Evolutionary conservation across 2,797 vertebrate species (phyloP), one percentile per base, ranked within the genome.

Genomic region (Geotrypetes seraphini): DNA sequence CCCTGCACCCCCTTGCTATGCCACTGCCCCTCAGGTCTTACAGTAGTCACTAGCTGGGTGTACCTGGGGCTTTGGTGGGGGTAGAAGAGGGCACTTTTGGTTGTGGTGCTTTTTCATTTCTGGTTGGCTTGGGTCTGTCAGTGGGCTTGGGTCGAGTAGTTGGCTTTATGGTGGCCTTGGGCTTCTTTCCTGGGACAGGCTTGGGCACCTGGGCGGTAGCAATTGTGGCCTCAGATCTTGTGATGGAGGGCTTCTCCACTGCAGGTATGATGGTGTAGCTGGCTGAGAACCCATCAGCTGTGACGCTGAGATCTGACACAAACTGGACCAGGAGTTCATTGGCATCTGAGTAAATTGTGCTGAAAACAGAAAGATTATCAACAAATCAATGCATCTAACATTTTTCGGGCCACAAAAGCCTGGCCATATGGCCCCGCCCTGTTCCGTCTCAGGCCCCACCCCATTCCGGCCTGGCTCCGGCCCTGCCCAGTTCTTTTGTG

Each of bases 251-350:
- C 10, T 16, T 43, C 12, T 20, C 40, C 3, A 4, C 40, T 4
- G 2, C 28, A 1, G 51, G 39, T 21, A 47, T 26, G 7, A 63
- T 82, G 37, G 45, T 75, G 21, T 92, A 93, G 12, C 55, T 43
- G 11, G 84, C 88, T 1, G 87, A 57, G 60, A 95, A 95, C 22
- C 91, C 90, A 4, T 93, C 90, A 0, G 78, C 86, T 0, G 87
- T 88, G 47, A 92, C 85, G 2, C 90, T 95, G 44, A 84, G 83
- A 57, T 95, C 91, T 0, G 91, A 95, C 31, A 93, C 89, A 12
- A 95, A 95, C 63, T 93, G 90, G n/a, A 95, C 85, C 47, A 91
- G 71, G 6, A 95, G 68, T 30, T 87, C 81, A 0, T 87, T 90
- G 7, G 82, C 60, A 7, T 47, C 78, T 1, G 80, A 84, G 8